Conservation (phyloP, 2,113 vertebrate species). For the Alligator mississippiensis region DNA sequence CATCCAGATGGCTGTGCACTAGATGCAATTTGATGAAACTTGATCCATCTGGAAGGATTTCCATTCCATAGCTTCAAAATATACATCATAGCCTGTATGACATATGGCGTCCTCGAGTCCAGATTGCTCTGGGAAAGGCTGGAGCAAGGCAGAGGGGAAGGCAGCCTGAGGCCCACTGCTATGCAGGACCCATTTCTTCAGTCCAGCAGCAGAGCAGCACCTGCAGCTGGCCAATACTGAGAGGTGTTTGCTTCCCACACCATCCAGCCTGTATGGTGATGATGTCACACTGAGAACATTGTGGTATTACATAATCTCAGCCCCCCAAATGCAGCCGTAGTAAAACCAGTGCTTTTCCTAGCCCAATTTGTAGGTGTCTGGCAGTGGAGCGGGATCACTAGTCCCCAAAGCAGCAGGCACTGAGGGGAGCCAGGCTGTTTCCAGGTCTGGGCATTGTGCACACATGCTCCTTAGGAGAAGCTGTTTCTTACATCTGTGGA, state of each 20-base stretch:
- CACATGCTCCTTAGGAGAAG: not conserved
- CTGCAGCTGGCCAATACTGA: not conserved
- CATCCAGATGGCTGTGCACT: too few relatives aligned
- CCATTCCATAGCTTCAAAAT: not conserved
- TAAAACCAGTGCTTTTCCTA: not conserved
- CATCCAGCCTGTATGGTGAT: too few relatives aligned
- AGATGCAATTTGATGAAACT: not conserved
- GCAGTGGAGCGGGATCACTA: not conserved
- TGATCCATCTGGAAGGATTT: not conserved
- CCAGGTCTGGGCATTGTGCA: not conserved
- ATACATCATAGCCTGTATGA: not conserved
- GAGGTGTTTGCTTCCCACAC: not conserved
- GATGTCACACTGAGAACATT: not conserved
- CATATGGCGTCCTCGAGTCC: not conserved
- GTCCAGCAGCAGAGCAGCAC: not conserved
- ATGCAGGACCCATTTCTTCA: not conserved
- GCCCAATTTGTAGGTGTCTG: not conserved
- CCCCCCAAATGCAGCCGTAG: not conserved
- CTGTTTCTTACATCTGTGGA: not conserved
- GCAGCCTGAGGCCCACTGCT: not conserved
- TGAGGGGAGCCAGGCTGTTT: not conserved
- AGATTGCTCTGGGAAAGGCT: not conserved
- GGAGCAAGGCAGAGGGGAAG: not conserved
- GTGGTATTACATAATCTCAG: not conserved
- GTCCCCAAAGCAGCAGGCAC: not conserved